A percentile compares a stretch with the other conserved stretches of the same genome.
phyloP scores from a whole-genome alignment of 2,888 invertebrate genomes.

The Acleris holmiana region DNA sequence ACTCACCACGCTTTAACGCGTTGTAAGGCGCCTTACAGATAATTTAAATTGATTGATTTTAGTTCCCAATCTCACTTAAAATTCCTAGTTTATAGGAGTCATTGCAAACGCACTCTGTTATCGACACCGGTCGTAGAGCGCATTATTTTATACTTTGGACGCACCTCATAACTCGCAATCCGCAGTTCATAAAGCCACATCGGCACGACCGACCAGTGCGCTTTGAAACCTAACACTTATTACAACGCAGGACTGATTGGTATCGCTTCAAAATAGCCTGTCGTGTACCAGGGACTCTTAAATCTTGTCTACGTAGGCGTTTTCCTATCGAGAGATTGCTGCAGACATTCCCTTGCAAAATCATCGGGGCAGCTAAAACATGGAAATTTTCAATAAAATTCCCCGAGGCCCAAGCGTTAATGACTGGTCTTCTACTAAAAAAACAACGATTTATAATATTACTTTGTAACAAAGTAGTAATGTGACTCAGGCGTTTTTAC shows the following conservation, averaged over 20 bases:
- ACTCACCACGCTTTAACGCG: too few species aligned
- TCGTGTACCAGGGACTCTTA: conserved; percentile 47
- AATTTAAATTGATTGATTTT: conserved; percentile 23
- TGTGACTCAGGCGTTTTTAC: conserved; percentile 23
- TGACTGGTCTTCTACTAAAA: background rate
- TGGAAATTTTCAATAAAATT: background rate
- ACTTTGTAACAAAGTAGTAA: conserved; percentile 10
- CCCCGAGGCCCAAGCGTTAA: conserved; percentile 2
- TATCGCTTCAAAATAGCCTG: conserved; percentile 53
- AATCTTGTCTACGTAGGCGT: conserved; percentile 51
- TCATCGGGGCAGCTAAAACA: conserved; percentile 6
- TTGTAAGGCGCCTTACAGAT: background rate
- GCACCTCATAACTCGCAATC: conserved; percentile 59
- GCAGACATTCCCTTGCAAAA: conserved; percentile 38
- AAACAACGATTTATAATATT: background rate
- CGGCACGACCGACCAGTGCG: conserved; percentile 52
- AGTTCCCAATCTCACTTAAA: conserved; percentile 17
- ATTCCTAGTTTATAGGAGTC: conserved; percentile 27
- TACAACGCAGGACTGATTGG: conserved; percentile 55
- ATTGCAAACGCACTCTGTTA: conserved; percentile 34
- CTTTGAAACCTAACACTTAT: conserved; percentile 64
- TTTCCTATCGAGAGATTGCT: conserved; percentile 47
- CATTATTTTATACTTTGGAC: conserved; percentile 52
- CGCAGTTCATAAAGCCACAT: conserved; percentile 57
- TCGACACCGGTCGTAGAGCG: conserved; percentile 43